Evolutionary conservation across 2,797 vertebrate genomes (phyloP), one percentile per base, ranked within the genome.

Genomic region (Danio jaintianensis): DNA sequence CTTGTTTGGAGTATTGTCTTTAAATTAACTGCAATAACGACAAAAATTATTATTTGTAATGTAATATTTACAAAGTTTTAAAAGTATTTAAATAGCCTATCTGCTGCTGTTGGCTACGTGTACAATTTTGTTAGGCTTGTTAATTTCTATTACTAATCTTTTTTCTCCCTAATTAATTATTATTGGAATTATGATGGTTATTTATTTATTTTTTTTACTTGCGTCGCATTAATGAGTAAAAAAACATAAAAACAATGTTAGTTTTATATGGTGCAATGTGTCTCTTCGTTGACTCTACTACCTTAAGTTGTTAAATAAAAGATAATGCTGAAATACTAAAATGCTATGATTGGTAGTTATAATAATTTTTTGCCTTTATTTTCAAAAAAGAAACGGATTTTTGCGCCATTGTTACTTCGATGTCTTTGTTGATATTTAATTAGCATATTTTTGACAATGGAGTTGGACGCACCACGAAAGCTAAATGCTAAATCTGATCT

Each of bases 401-500:
- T 90, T 89, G 91, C 89, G 89, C 95, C 93, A 96, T 98, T 97
- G 96, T 96, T 96, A 93, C 87, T 72, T 85, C 53, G 82, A 84
- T 66, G 85, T 94, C 96, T 96, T 97, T 97, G 96, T 97, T 96
- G 96, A 96, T 96, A 92, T 93, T 92, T 88, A 92, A 97, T 97
- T 96, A 94, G 94, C 95, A 96, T 95, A 96, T 92, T 96, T 94
- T 94, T 93, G 93, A 95, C 95, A 94, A 94, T 92, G 91, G 92
- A 89, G 86, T 88, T 86, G 88, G 87, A 84, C 79, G 85, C 64
- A 71, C 55, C 79, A 45, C 40, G 58, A 38, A 85, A 58, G 77
- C 72, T 53, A 50, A 0, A 73, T 84, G 86, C 73, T 47, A 83
- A 74, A 77, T 61, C 8, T 86, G 79, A 87, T 74, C 13, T 15